These are phyloP conservation scores for Danionella dracula DNA, from an alignment of 2,797 vertebrate genomes.

Conservation along the genomic window DNA sequence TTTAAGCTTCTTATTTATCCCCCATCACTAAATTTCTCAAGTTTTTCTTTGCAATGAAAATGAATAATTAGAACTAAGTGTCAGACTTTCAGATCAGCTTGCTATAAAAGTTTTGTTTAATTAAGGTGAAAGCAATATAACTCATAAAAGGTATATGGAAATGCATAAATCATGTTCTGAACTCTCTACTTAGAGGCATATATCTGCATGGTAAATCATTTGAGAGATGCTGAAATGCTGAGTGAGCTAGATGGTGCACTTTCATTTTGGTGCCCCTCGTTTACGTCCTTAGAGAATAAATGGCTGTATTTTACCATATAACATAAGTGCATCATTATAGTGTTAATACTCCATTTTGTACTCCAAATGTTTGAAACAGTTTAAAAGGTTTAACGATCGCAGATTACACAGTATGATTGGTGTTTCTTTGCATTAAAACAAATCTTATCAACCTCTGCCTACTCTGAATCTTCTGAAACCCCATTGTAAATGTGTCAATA, in stretches of 20 bases:
- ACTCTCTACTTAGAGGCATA: conserved; percentile 43
- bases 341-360: too few relatives aligned
- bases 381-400: too few relatives aligned
- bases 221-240: conserved; percentile 52
- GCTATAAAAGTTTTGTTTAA: conserved; percentile 50
- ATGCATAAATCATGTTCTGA: conserved; percentile 52
- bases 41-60: background rate
- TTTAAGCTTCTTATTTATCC: too few relatives aligned
- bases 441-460: too few relatives aligned
- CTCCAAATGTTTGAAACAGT: too few relatives aligned
- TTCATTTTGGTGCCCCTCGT: background rate
- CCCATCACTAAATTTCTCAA: background rate
- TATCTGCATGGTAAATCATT: conserved; percentile 39
- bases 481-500: too few relatives aligned
- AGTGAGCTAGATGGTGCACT: conserved; percentile 6
- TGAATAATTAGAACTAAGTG: background rate
- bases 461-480: too few relatives aligned
- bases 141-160: conserved; percentile 61
- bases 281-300: background rate
- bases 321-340: too few relatives aligned
- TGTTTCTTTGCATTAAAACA: too few relatives aligned
- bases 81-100: conserved; percentile 12
- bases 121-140: conserved; percentile 63
- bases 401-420: too few relatives aligned
- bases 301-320: too few relatives aligned